Base-by-base conservation (phyloP, 2,888 invertebrate genomes). In the Eucriotettix oculatus region DNA sequence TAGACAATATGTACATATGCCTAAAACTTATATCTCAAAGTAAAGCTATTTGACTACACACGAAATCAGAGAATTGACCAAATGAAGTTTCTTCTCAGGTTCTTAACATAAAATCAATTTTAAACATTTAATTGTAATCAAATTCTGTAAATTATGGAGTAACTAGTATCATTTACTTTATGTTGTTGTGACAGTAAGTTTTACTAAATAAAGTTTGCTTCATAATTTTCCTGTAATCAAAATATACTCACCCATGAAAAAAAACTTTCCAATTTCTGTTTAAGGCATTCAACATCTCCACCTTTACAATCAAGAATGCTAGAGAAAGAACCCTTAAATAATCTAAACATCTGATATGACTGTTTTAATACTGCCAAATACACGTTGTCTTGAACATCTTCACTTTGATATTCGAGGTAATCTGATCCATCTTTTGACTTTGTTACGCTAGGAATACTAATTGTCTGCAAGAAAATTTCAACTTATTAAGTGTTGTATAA, bases 261-360 rank as follows among this genome's bases (percentile, higher is more conserved):
- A 74, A 93, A 94, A 65, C 84, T 79, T 64, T 89, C 86, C 66
- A 93, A 78, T 68, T 84, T 84, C 58, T 79, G 78, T 70, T 83
- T 85, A 58, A 94, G 76, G 54, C 80, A 75, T 60, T 78, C 73
- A 17, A 78, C 70, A 62, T 79, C 79, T 64, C 77, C 75, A 59
- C 73, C 72, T 44, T 74, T 72, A 16, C 68, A 77, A 60, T 73
- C 72, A 53, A 87, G 72, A 65, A 86, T 82, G 59, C 78, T 76
- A 63, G 80, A 76, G 67, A 93, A 87, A 9, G 84, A 83, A 1
- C 91, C 91, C 75, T 86, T 83, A 71, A 92, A 91, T 67, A 96
- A 77, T 70, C 86, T 80, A 71, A 91, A 95, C 83, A 90, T 87
- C 66, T 82, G 81, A 71, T 96, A 95, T 10, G 88, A 82, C 73